Base-by-base conservation (phyloP, 1,140 invertebrate genomes). In the Homalodisca vitripennis region DNA sequence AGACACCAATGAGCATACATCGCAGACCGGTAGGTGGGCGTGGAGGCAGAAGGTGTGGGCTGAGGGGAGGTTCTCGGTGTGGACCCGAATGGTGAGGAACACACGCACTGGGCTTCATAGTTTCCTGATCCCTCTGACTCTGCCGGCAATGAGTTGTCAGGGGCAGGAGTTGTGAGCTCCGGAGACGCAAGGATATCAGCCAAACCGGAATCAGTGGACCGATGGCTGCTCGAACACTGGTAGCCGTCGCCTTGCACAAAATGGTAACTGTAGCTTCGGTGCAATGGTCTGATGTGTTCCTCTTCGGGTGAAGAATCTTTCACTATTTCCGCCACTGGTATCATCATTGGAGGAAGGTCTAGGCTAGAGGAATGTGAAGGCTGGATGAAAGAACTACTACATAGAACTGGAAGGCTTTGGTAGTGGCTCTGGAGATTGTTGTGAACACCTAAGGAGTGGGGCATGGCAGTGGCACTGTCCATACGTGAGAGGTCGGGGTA, bases 1-100 rank as follows among this genome's bases (percentile, higher is more conserved):
- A 93, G 87, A 91, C 92, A 94, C 92, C 92, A 94, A 81, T 94
- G 92, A 70, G 92, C 92, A 78, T 94, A 94, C 77, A 94, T 82
- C 73, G 90, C 91, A 27, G 92, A 93, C 32, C 88, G 88, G 80
- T 88, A 93, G 74, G 66, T 70, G 55, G 66, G 63, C 12, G 46
- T 20, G 14, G 48, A 82, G 74, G 69, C 80, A 80, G 67, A 72
- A 48, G 80, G 78, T 64, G 73, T 75, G 0, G 76, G 79, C 48
- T 84, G 82, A 64, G 82, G 82, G 6, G 85, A 85, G 14, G 86
- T 85, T 48, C 87, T 77, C 1, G 87, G 88, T 0, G 87, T 89
- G 1, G 88, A 89, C 41, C 84, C 87, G 75, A 90, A 89, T 0
- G 88, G 88, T 1, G 88, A 91, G 0, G 86, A 87, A 77, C 88